Base-by-base conservation (phyloP, 2,113 vertebrate genomes). In the Upupa epops region DNA sequence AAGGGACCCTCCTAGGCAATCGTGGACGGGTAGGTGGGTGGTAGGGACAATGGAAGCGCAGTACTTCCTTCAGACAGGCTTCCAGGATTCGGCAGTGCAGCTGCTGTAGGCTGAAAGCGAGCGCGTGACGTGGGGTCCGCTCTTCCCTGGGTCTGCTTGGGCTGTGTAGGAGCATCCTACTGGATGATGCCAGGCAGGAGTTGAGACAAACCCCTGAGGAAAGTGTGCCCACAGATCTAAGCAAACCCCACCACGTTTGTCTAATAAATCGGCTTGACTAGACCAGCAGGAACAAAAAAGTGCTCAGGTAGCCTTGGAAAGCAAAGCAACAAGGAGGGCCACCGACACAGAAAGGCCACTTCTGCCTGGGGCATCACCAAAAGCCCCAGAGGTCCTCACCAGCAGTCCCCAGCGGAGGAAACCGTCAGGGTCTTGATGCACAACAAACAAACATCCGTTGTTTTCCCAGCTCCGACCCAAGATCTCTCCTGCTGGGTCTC, bases 381-480 rank as follows among this genome's bases (percentile, higher is more conserved):
- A 78, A 90, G 45, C n/a, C 60, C 24, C 68, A 86, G 59, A 31
- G 37, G 13, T 88, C 59, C 87, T 97, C 96, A 96, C 95, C 95
- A 91, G 85, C 55, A 46, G 48, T 68, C 80, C 93, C 96, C 89
- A 94, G 93, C 60, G 25, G 81, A 96, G 95, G 95, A 97, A 97
- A 91, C 87, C 16, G 83, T 52, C 40, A 37, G 45, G 73, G 95
- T 96, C 95, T 97, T 73, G 9, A 79, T 86, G 63, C 26, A 96
- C 96, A 96, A 84, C 90, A 97, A 97, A 92, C 73, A 95, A 96
- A 94, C 60, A 94, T 48, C 54, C 71, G 19, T 84, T 96, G 70
- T 96, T 98, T 97, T 96, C 82, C 87, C 70, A 97, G 81, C 49
- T 81, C 93, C 97, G 96, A 96, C 91, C 95, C 96, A 86, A 93